Percentiles rank a stretch among this genome's conserved stretches.
Conservation (phyloP, 2,888 invertebrate species). For the Tenthredo notha region DNA sequence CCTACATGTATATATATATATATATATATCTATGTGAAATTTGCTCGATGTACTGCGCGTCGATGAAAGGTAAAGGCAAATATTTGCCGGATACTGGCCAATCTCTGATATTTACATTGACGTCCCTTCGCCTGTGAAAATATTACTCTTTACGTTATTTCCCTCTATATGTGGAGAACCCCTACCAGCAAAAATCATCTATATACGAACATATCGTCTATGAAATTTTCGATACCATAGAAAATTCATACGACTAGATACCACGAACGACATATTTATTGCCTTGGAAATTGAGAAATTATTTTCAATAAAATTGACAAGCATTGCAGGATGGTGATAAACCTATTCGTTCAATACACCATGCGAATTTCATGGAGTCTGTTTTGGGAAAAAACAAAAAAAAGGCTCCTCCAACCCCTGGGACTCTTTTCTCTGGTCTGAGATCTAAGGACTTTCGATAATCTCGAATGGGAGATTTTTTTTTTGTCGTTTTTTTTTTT, state of each 20-base stretch:
- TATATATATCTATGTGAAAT: background rate
- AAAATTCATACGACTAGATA: background rate
- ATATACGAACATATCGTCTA: background rate
- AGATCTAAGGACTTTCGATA: too few species aligned
- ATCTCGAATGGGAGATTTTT: background rate
- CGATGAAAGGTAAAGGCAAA: slow-evolving; percentile 52
- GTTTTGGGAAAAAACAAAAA: too few species aligned
- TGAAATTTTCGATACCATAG: background rate
- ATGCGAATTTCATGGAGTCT: too few species aligned
- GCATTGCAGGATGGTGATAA: background rate
- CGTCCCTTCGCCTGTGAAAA: slow-evolving; percentile 49
- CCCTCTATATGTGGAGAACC: background rate
- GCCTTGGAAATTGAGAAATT: background rate
- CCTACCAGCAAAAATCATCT: background rate
- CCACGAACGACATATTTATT: background rate
- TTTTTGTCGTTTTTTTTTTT: background rate
- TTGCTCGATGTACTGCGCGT: slow-evolving; percentile 33
- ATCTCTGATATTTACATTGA: slow-evolving; percentile 55
- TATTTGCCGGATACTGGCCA: slow-evolving; percentile 54
- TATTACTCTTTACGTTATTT: slow-evolving; percentile 50
- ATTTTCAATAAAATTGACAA: background rate
- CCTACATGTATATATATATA: background rate
- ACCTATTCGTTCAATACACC: background rate
- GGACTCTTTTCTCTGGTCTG: too few species aligned
- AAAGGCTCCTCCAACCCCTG: too few species aligned